Base-by-base conservation (phyloP, 2,797 vertebrate species). In the Crocidura indochinensis region DNA sequence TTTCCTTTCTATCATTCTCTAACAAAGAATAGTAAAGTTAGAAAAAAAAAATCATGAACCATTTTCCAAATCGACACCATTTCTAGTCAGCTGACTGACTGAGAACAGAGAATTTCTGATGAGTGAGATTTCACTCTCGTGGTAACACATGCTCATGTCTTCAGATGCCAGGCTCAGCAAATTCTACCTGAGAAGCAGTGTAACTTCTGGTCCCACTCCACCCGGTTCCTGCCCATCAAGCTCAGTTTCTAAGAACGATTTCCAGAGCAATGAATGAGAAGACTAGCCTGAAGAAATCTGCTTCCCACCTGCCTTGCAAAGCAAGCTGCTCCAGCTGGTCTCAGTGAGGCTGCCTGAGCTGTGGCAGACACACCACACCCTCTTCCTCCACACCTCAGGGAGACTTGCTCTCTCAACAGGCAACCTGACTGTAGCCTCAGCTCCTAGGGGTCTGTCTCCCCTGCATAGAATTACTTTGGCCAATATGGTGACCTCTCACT, bases 1-100 rank as follows among this genome's bases (percentile, higher is more conserved):
- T 96, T 92, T 91, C 78, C 44, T 81, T 92, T 94, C 74, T 72
- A 69, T 88, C 81, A 93, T 65, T 81, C 84, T 85, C 92, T 88
- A 51, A 92, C 86, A 96, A 96, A 95, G 87, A 92, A 94, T 1
- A 94, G 86, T 84, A 71, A 96, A 94, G 85, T 94, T 65, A 26
- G 10, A 26, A 26, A 26, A 65, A 27, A 95, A 92, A 71, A 72
- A 96, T 77, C 87, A 92, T 82, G 80, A 92, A 92, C 91, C 65
- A 81, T 87, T 92, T 93, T 93, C 76, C 87, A 94, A 96, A 91
- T 81, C 68, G 86, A 96, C 86, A 88, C 73, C 81, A 77, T 84
- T 91, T 65, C 73, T 75, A 53, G 44, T 94, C 78, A 91, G 88
- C 47, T 95, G 93, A 96, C 14, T 94, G 92, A 77, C 64, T 91